Evolutionary conservation across 2,888 invertebrate genomes (phyloP).

Genomic region (Heliothis peltigera): DNA sequence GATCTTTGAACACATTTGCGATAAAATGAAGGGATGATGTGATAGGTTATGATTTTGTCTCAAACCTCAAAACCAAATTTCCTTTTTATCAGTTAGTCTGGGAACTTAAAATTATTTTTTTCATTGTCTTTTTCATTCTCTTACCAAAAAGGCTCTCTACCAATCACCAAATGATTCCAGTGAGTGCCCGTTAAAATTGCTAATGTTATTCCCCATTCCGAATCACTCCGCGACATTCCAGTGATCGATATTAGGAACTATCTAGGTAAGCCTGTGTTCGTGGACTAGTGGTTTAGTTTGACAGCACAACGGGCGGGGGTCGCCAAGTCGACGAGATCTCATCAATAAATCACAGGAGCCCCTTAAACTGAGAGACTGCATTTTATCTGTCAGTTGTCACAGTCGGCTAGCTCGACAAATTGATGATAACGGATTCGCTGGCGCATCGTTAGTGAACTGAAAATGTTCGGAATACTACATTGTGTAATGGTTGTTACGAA

Average conservation of each 20-base stretch:
- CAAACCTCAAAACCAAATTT: too few relatives aligned
- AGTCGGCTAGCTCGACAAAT: slow-evolving; percentile 71
- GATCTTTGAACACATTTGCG: too few relatives aligned
- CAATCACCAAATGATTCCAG: slow-evolving; percentile 17
- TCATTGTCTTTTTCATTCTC: too few relatives aligned
- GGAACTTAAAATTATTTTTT: too few relatives aligned
- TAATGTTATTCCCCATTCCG: slow-evolving; percentile 41
- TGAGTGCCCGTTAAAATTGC: slow-evolving; percentile 45
- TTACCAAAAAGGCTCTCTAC: neutral
- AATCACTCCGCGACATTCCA: slow-evolving; percentile 26
- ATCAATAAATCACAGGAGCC: slow-evolving; percentile 77
- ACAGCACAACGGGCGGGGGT: slow-evolving; percentile 42
- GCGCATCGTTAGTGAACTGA: slow-evolving; percentile 54
- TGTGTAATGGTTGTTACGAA: slow-evolving; percentile 20
- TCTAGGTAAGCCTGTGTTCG: slow-evolving; percentile 47
- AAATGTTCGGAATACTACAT: slow-evolving; percentile 38
- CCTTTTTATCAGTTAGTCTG: too few relatives aligned
- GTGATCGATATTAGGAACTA: slow-evolving; percentile 54
- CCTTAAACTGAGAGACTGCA: slow-evolving; percentile 71
- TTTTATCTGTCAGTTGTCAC: slow-evolving; percentile 80
- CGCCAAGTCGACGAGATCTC: slow-evolving; percentile 49
- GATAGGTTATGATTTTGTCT: too few relatives aligned
- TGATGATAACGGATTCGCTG: slow-evolving; percentile 73
- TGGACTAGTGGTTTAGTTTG: slow-evolving; percentile 31
- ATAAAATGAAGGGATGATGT: too few relatives aligned